A percentile compares a stretch with the other conserved stretches of the same genome.
Evolutionary conservation across 2,888 invertebrate genomes (phyloP).

Genomic region (Synanthedon andrenaeformis): DNA sequence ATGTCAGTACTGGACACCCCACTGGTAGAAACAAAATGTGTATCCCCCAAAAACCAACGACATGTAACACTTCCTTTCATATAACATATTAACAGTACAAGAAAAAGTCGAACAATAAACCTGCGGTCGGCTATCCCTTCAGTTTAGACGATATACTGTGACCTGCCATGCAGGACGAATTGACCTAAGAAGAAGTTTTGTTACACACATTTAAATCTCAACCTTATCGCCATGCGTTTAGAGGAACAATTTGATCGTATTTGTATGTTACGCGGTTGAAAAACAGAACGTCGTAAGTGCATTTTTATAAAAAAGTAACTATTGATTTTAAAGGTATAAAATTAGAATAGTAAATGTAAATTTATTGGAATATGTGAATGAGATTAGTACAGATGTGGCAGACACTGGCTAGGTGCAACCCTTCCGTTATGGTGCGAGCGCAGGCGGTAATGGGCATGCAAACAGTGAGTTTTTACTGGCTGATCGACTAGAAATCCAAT

Average conservation of each 20-base stretch:
- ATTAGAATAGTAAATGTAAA: conserved; percentile 6
- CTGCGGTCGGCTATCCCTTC: conserved; percentile 39
- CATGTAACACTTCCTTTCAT: conserved; percentile 48
- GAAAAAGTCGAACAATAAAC: conserved; percentile 46
- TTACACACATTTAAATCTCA: conserved; percentile 2
- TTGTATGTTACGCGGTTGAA: neutral
- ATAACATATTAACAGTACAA: conserved; percentile 32
- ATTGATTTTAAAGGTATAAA: conserved; percentile 1
- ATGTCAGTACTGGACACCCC: neutral
- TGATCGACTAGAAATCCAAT: conserved; percentile 9
- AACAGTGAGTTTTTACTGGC: conserved; percentile 30
- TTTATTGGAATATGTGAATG: neutral
- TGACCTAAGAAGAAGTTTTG: conserved; percentile 16
- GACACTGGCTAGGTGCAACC: conserved; percentile 41
- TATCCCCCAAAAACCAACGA: conserved; percentile 47
- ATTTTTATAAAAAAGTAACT: neutral
- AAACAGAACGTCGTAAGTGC: neutral
- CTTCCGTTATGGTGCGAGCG: conserved; percentile 53
- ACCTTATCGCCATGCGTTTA: conserved; percentile 3
- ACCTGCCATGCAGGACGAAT: conserved; percentile 34
- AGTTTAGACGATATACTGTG: conserved; percentile 23
- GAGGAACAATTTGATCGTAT: conserved; percentile 1
- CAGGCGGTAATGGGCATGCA: conserved; percentile 48
- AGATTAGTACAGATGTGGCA: conserved; percentile 12
- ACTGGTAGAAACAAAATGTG: conserved; percentile 18